phyloP scores from a whole-genome alignment of 2,797 vertebrate species.

The Gymnoscopelus braueri region DNA sequence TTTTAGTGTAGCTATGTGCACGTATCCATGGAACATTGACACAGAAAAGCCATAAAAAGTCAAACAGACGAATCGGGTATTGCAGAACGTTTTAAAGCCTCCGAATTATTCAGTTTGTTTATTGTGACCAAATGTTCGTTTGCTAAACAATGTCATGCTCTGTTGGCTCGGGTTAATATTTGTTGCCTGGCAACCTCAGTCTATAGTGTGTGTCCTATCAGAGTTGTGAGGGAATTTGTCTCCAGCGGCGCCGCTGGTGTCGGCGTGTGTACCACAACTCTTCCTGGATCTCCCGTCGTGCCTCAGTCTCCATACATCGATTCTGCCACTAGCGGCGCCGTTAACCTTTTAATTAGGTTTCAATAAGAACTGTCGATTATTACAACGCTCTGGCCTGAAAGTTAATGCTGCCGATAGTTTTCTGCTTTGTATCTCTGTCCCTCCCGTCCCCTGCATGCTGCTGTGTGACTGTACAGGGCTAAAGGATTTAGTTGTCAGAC shows the following conservation, averaged over 20 bases:
- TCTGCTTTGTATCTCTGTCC: neutral
- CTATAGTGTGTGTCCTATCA: neutral
- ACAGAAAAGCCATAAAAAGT: too few relatives aligned
- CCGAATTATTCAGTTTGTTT: neutral
- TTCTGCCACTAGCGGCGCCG: neutral
- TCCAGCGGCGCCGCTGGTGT: neutral
- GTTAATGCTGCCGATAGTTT: neutral
- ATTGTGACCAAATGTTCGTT: neutral
- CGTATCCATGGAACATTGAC: too few relatives aligned
- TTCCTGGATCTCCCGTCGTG: neutral
- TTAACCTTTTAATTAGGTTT: slow-evolving; percentile 15
- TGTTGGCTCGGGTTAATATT: neutral
- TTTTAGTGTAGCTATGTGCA: too few relatives aligned
- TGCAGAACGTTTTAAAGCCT: too few relatives aligned
- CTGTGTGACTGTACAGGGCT: neutral
- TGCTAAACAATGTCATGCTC: neutral
- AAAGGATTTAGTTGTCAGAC: neutral
- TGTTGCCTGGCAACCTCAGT: neutral
- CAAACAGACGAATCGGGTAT: too few relatives aligned
- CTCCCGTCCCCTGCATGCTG: too few relatives aligned
- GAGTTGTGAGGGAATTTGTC: neutral
- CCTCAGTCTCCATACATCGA: neutral
- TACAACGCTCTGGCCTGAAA: neutral
- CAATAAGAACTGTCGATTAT: neutral
- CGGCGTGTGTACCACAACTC: neutral